Conservation (phyloP, 2,888 invertebrate species). For the Archaeoteleia sp. region DNA sequence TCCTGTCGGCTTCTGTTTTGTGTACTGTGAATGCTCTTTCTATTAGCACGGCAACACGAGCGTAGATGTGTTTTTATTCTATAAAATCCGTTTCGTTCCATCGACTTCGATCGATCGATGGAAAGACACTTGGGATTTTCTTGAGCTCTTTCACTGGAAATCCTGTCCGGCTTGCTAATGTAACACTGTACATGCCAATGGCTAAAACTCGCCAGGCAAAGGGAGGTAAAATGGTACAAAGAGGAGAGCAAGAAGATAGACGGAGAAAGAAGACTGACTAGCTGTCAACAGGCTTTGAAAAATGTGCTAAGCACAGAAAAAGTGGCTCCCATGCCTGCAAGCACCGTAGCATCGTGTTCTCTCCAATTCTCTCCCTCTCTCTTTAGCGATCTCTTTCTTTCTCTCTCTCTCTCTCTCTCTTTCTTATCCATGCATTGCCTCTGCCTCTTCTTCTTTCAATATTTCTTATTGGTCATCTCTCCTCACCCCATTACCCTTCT, state of each 20-base stretch:
- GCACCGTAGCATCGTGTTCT: conserved; percentile 59
- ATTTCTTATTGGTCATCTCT: conserved; percentile 42
- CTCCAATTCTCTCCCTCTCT: conserved; percentile 7
- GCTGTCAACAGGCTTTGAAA: conserved; percentile 71
- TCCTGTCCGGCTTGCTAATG: conserved; percentile 4
- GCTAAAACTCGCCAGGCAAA: neutral
- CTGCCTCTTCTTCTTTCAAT: conserved; percentile 39
- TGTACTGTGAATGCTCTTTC: neutral
- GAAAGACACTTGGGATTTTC: conserved; percentile 10
- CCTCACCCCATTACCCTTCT: conserved; percentile 41
- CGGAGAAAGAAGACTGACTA: conserved; percentile 59
- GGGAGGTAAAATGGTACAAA: conserved; percentile 12
- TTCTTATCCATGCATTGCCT: no score
- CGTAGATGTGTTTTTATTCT: conserved; percentile 4
- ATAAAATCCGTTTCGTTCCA: conserved; percentile 1
- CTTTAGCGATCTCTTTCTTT: conserved; percentile 34
- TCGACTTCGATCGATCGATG: neutral
- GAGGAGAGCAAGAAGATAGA: neutral
- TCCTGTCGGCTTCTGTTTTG: no score
- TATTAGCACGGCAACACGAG: conserved; percentile 21
- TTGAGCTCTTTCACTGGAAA: neutral
- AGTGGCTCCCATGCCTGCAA: conserved; percentile 65
- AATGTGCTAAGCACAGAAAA: conserved; percentile 71
- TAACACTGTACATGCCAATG: conserved; percentile 4
- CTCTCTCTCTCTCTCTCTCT: conserved; percentile 36